Conservation (phyloP, 1,140 invertebrate species). For the Pantala flavescens region DNA sequence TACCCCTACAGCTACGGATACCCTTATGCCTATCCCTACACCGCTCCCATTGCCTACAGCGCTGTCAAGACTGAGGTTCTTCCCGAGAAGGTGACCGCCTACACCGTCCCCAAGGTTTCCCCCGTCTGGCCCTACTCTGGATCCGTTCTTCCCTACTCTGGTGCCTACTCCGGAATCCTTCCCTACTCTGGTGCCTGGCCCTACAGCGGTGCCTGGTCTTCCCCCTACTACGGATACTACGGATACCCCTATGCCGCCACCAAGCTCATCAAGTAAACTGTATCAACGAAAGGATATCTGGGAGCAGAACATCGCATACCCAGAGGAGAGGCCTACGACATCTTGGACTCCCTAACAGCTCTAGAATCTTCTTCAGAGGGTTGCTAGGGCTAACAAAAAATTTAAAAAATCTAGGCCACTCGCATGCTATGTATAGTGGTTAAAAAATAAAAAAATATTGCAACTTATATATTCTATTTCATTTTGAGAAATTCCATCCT, state of each 20-base stretch:
- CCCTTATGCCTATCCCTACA: conserved; percentile 8
- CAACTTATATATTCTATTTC: no score
- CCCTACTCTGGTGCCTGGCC: background rate
- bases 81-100: background rate
- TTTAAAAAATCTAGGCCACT: no score
- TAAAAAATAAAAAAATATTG: no score
- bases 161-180: background rate
- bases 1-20: conserved; percentile 15
- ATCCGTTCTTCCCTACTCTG: background rate
- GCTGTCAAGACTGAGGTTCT: background rate
- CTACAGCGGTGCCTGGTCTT: background rate
- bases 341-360: background rate
- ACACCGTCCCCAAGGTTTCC: background rate
- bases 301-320: background rate
- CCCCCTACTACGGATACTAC: background rate
- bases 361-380: no score
- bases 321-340: background rate
- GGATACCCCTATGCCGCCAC: background rate
- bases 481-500: no score
- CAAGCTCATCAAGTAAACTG: background rate
- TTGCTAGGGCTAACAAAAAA: no score
- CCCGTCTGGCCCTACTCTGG: background rate
- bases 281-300: background rate
- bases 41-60: background rate
- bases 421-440: no score